Conservation (phyloP, 92 coral and sea anemone species). For the Epizoanthus illoricatus region DNA sequence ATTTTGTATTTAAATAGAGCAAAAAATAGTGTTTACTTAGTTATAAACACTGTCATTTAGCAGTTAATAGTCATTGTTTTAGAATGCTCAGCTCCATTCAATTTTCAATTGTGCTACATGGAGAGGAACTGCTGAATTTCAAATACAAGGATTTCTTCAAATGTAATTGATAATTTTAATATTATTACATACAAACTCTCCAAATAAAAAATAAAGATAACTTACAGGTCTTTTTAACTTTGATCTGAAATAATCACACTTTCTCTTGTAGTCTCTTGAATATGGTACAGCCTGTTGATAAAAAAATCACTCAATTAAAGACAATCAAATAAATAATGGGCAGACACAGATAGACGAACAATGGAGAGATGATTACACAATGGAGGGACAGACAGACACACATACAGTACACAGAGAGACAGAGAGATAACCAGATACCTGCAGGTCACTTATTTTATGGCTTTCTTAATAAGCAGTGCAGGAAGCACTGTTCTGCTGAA, state of each 20-base stretch:
- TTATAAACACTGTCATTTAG: too few species aligned
- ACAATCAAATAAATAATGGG: neutral
- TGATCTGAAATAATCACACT: constrained; percentile 96
- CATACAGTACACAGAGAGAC: too few species aligned
- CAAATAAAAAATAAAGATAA: neutral
- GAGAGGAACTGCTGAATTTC: neutral
- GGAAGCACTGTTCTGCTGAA: too few species aligned
- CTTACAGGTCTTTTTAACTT: constrained; percentile 98
- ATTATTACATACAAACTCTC: neutral
- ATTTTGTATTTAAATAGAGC: too few species aligned
- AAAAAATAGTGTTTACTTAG: too few species aligned
- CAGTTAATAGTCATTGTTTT: too few species aligned
- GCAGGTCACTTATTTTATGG: too few species aligned
- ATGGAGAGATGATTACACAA: neutral
- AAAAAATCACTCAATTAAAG: neutral
- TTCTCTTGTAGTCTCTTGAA: constrained; percentile 94
- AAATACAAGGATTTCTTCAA: neutral
- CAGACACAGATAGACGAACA: neutral
- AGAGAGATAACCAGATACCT: neutral
- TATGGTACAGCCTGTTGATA: constrained; percentile 86
- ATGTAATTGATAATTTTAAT: neutral
- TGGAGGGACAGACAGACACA: neutral
- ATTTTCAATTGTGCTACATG: too few species aligned
- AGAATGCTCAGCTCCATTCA: too few species aligned
- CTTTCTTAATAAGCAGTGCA: too few species aligned